These are phyloP conservation scores for Eurypyga helias DNA, from an alignment of 2,113 vertebrate species.

Conservation along the genomic window DNA sequence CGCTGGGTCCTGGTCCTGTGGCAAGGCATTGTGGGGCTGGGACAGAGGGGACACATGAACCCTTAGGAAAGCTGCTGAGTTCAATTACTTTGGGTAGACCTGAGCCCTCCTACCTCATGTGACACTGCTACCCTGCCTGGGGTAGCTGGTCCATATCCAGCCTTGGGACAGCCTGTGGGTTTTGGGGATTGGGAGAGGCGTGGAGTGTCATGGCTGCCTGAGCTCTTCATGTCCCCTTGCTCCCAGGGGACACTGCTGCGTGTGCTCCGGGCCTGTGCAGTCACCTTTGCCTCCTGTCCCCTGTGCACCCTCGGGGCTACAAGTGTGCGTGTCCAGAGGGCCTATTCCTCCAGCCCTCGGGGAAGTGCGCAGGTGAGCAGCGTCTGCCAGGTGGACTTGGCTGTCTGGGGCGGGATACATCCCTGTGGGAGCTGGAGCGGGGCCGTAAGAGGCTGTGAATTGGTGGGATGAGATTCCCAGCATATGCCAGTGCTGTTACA, in stretches of 20 bases:
- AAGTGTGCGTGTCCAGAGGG: constrained; percentile 84
- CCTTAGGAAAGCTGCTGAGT: not conserved
- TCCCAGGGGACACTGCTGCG: constrained; percentile 55
- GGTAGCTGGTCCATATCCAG: not conserved
- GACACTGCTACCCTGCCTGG: not conserved
- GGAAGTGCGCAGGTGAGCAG: constrained; percentile 83
- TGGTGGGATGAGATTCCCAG: not conserved
- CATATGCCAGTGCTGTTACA: not conserved
- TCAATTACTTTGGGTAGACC: not conserved
- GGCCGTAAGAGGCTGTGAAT: not conserved
- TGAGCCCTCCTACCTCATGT: not conserved
- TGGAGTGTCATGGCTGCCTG: not conserved
- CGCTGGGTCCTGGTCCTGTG: not conserved
- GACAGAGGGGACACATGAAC: not conserved
- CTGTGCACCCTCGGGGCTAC: constrained; percentile 77
- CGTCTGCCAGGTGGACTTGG: not conserved
- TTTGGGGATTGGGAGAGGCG: not conserved
- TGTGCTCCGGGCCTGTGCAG: constrained; percentile 79
- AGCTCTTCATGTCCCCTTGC: not conserved
- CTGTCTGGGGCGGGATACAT: not conserved
- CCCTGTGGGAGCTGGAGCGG: too few relatives aligned
- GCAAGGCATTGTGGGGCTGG: fast-evolving
- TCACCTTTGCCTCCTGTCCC: constrained; percentile 85
- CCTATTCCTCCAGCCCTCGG: constrained; percentile 78
- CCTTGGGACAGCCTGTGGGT: not conserved